phyloP scores from a whole-genome alignment of 2,888 invertebrate genomes.

The Erpobdella octoculata region DNA sequence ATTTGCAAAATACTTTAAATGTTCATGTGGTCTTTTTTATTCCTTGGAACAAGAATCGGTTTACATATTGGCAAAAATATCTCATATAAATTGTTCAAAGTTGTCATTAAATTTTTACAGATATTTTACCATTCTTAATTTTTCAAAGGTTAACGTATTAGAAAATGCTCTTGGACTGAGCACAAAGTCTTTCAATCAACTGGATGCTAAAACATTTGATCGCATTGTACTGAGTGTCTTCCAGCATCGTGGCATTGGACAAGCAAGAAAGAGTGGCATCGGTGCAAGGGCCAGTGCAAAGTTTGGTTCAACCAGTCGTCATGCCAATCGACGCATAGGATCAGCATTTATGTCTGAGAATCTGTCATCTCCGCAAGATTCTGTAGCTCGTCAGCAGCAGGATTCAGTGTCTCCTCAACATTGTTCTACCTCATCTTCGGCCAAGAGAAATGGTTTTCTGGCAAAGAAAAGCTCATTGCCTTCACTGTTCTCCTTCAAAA shows the following conservation, averaged over 20 bases:
- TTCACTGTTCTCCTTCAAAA: neutral
- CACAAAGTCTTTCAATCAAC: neutral
- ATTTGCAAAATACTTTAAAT: too few species aligned
- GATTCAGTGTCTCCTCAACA: neutral
- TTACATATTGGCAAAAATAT: too few species aligned
- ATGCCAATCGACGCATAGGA: neutral
- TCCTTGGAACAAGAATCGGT: too few species aligned
- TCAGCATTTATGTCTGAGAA: neutral
- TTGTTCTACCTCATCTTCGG: neutral
- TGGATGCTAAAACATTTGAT: conserved; percentile 8
- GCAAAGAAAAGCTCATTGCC: neutral
- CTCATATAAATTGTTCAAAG: neutral
- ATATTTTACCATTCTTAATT: neutral
- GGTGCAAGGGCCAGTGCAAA: conserved; percentile 4
- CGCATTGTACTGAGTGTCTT: neutral
- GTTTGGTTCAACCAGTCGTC: conserved; percentile 5
- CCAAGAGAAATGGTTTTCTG: neutral
- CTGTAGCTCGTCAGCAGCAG: neutral
- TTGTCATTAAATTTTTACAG: neutral
- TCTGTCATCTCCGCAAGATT: neutral
- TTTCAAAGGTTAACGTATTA: neutral
- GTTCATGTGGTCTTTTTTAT: too few species aligned
- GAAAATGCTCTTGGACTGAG: conserved; percentile 4
- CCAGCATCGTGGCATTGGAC: neutral
- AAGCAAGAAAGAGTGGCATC: neutral